A percentile compares a stretch with the other conserved stretches of the same genome.
phyloP scores from a whole-genome alignment of 2,113 vertebrate species.

The Eudyptes chrysolophus region DNA sequence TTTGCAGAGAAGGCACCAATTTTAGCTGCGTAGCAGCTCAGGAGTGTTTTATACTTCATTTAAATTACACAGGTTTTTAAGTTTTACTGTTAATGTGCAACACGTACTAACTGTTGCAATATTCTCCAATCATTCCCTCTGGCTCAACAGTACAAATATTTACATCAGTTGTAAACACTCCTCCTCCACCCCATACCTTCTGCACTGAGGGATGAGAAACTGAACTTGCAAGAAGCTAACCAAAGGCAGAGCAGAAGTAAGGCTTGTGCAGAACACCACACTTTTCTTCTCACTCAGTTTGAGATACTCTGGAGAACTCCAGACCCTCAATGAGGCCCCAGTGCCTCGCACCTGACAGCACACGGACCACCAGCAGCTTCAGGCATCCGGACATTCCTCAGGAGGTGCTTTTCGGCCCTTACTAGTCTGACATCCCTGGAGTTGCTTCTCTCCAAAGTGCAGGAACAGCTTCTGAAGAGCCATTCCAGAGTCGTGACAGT shows the following conservation, averaged over 20 bases:
- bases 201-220: neutral
- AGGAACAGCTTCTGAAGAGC: constrained; percentile 4
- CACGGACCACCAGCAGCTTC: neutral
- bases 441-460: constrained; percentile 38
- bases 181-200: constrained; percentile 7
- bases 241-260: constrained; percentile 32
- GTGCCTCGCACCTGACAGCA: neutral
- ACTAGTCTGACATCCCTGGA: neutral
- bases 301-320: neutral
- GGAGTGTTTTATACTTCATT: constrained; percentile 61
- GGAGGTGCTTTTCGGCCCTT: neutral
- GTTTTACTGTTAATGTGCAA: neutral
- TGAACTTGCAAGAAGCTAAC: constrained; percentile 5
- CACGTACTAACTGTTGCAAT: neutral
- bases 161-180: constrained; percentile 44
- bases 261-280: neutral
- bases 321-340: neutral
- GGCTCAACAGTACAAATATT: constrained; percentile 36
- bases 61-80: constrained; percentile 2
- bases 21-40: constrained; percentile 42
- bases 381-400: neutral
- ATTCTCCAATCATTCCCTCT: constrained; percentile 8
- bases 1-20: constrained; percentile 60
- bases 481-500: fast-evolving
- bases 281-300: neutral